A percentile compares a stretch with the other conserved stretches of the same genome.
Conservation (phyloP, 2,113 vertebrate species). For the Pterocles gutturalis region DNA sequence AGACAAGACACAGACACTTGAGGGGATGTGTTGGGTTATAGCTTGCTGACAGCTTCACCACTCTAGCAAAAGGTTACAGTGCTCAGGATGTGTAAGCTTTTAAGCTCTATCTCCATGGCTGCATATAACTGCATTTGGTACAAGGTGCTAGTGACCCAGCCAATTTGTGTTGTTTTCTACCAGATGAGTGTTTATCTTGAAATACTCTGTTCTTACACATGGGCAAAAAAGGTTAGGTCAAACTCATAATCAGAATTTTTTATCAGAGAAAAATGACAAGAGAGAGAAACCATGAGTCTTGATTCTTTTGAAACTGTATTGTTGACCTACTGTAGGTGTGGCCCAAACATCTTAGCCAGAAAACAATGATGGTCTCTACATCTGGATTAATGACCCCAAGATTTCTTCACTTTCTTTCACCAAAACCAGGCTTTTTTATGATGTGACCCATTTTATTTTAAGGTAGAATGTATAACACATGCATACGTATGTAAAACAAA, state of each 20-base stretch:
- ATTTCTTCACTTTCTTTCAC: not conserved
- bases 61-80: not conserved
- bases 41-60: not conserved
- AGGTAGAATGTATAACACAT: not conserved
- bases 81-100: slow-evolving; percentile 19
- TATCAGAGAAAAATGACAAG: not conserved
- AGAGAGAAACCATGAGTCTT: not conserved
- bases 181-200: not conserved
- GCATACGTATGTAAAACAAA: not conserved
- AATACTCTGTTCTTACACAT: not conserved
- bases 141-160: not conserved
- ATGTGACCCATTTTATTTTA: not conserved
- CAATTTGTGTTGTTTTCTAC: not conserved
- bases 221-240: not conserved
- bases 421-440: not conserved
- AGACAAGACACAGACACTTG: not conserved
- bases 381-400: not conserved
- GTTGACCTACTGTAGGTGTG: fast-evolving
- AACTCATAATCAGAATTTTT: not conserved
- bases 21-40: not conserved
- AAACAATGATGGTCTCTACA: not conserved
- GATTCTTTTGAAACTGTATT: not conserved
- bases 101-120: not conserved
- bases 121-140: not conserved
- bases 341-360: not conserved